phyloP scores from a whole-genome alignment of 2,888 invertebrate genomes.

The Sarcophaga caerulescens region DNA sequence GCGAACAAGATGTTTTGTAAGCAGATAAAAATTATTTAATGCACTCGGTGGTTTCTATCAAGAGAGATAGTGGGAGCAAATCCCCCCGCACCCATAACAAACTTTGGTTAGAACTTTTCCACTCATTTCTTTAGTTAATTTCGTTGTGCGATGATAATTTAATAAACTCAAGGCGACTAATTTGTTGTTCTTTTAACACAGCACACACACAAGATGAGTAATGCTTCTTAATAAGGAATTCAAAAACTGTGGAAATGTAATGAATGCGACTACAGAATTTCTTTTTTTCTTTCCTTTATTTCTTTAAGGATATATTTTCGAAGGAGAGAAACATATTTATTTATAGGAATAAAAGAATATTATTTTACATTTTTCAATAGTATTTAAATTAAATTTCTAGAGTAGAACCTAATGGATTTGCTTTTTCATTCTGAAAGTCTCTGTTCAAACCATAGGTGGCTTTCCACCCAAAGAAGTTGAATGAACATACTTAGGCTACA shows the following conservation, averaged over 20 bases:
- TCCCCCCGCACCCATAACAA: no score
- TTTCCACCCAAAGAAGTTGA: no score
- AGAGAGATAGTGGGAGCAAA: background rate
- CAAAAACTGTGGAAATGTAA: no score
- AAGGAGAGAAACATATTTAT: no score
- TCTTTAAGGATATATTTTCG: background rate
- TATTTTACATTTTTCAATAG: no score
- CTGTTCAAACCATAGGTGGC: no score
- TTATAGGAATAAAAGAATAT: no score
- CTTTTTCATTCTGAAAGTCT: no score
- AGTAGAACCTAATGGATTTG: no score
- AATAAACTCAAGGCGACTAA: constrained; percentile 72
- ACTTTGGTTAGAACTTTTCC: constrained; percentile 74
- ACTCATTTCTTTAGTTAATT: constrained; percentile 75
- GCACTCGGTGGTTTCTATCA: background rate
- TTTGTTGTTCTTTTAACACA: constrained; percentile 46
- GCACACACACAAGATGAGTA: background rate
- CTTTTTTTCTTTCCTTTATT: background rate
- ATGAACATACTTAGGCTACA: no score
- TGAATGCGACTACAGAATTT: no score
- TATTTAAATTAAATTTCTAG: no score
- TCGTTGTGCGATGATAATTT: constrained; percentile 74
- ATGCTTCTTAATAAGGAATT: background rate
- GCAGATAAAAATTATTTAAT: background rate
- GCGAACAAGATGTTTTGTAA: background rate